phyloP scores from a whole-genome alignment of 2,888 invertebrate species.

The Drosophila nr. perissopoda region DNA sequence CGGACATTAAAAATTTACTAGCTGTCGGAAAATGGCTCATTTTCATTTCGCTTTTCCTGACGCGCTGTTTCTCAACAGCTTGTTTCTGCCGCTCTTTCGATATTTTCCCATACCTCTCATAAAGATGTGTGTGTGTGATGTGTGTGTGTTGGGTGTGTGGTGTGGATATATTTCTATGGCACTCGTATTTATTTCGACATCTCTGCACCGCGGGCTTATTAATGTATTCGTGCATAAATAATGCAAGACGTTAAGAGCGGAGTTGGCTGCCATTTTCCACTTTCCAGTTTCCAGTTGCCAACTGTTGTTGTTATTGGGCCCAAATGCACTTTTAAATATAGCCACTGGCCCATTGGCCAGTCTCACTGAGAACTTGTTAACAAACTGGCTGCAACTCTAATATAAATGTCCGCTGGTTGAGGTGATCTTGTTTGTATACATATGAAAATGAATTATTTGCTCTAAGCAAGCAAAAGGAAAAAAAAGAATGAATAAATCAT shows the following conservation, averaged over 20 bases:
- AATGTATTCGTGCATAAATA: conserved; percentile 70
- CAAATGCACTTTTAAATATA: conserved; percentile 62
- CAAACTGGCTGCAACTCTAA: conserved; percentile 21
- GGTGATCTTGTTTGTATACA: not conserved
- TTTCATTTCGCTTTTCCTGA: conserved; percentile 52
- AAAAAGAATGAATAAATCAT: not conserved
- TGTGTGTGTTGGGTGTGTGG: not conserved
- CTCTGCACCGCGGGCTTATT: conserved; percentile 46
- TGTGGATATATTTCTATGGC: conserved; percentile 1
- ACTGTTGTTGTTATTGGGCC: conserved; percentile 22
- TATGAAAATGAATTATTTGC: conserved; percentile 2
- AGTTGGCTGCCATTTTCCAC: conserved; percentile 13
- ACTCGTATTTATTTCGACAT: conserved; percentile 46
- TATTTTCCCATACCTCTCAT: conserved; percentile 18
- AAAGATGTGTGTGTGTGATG: not conserved
- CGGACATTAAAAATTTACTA: conserved; percentile 57
- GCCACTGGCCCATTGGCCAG: conserved; percentile 41
- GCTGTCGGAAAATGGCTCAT: conserved; percentile 64
- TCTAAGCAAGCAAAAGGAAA: not conserved
- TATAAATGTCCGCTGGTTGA: conserved; percentile 34
- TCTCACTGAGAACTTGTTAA: conserved; percentile 34
- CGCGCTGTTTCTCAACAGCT: conserved; percentile 38
- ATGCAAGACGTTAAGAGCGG: conserved; percentile 31
- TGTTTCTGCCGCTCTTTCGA: conserved; percentile 20
- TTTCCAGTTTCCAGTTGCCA: not conserved